A percentile compares a stretch with the other conserved stretches of the same genome.
Conservation (phyloP, 2,797 vertebrate genomes). For the Hephaestus fuliginosus region DNA sequence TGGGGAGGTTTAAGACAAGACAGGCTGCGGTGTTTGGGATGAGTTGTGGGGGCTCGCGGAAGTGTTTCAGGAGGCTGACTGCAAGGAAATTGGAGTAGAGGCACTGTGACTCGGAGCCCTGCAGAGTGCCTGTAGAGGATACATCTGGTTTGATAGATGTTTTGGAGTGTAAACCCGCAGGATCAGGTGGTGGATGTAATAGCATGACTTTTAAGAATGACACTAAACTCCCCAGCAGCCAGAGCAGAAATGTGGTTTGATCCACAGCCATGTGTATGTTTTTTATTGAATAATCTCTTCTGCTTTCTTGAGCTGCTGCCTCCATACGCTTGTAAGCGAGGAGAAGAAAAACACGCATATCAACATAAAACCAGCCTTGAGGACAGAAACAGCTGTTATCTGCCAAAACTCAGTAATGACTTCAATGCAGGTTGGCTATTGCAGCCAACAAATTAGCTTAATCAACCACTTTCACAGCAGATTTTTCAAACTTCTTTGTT, state of each 20-base stretch:
- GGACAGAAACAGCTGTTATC: constrained; percentile 21
- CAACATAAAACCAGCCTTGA: constrained; percentile 19
- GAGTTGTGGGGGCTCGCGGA: constrained; percentile 22
- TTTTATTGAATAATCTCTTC: constrained; percentile 6
- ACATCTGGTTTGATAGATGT: constrained; percentile 36
- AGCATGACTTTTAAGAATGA: constrained; percentile 10
- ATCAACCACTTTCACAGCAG: not conserved
- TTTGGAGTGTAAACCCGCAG: constrained; percentile 36
- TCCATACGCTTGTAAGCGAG: not conserved
- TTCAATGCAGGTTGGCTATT: not conserved
- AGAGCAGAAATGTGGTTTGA: constrained; percentile 8
- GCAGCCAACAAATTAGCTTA: constrained; percentile 5
- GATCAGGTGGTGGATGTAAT: not conserved
- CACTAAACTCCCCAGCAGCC: not conserved
- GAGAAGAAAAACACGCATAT: constrained; percentile 1
- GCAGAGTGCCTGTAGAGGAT: constrained; percentile 40
- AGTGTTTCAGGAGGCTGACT: constrained; percentile 23
- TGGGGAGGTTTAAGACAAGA: constrained; percentile 24
- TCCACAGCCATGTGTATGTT: not conserved
- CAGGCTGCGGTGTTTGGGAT: constrained; percentile 37
- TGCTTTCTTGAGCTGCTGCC: not conserved
- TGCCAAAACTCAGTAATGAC: constrained; percentile 23
- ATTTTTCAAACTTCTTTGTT: not conserved
- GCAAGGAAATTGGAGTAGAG: constrained; percentile 19
- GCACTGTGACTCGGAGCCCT: constrained; percentile 13